These are phyloP conservation scores for Neogale vison DNA, from an alignment of 2,113 vertebrate genomes.

Conservation along the genomic window DNA sequence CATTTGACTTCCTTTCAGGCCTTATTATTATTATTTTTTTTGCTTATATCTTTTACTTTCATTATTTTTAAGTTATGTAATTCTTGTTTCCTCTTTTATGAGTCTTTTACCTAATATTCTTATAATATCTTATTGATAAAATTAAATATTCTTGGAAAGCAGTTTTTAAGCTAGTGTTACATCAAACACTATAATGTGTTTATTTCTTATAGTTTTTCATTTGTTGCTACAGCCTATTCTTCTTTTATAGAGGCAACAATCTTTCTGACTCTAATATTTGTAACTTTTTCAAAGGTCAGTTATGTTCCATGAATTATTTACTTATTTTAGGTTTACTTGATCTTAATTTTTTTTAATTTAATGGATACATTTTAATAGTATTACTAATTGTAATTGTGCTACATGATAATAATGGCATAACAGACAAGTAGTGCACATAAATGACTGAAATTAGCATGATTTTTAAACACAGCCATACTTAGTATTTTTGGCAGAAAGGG, in stretches of 20 bases:
- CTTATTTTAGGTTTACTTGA: not conserved
- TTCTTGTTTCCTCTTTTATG: not conserved
- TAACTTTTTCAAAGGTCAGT: not conserved
- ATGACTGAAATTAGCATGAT: not conserved
- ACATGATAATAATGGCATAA: slow-evolving; percentile 43
- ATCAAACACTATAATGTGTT: not conserved
- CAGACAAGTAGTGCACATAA: not conserved
- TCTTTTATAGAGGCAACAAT: not conserved
- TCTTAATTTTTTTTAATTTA: not conserved
- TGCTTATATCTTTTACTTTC: not conserved
- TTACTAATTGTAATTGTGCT: slow-evolving; percentile 40
- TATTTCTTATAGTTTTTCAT: not conserved
- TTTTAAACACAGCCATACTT: slow-evolving; percentile 7
- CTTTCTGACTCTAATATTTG: not conserved
- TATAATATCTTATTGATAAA: not conserved
- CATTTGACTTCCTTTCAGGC: not conserved
- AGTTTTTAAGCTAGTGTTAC: not conserved
- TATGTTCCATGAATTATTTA: not conserved
- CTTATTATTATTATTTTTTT: not conserved
- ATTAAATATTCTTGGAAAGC: not conserved
- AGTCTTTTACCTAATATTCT: not conserved
- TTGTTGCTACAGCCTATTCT: not conserved
- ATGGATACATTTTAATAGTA: not conserved
- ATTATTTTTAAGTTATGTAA: not conserved
- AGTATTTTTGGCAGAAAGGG: not conserved